Conservation (phyloP, 2,113 vertebrate species). For the Neopipo cinnamomea region DNA sequence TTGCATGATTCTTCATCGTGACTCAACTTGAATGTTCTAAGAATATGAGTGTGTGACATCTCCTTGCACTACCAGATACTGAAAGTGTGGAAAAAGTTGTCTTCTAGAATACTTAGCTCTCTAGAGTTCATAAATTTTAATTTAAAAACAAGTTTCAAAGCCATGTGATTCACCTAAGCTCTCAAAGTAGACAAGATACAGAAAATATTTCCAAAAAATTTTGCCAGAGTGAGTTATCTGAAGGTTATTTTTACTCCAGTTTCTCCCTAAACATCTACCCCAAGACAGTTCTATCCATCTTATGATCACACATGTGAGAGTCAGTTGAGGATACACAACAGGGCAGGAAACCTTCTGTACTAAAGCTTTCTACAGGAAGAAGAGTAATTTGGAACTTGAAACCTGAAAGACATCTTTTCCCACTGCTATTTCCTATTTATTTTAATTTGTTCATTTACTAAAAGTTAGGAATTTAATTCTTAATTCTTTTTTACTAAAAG, state of each 20-base stretch:
- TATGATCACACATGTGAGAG: neutral
- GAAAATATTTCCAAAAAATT: neutral
- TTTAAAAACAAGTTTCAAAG: conserved; percentile 31
- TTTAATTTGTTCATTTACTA: neutral
- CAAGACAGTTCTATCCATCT: neutral
- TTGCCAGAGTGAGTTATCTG: neutral
- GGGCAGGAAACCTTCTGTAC: neutral
- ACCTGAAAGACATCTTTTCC: neutral
- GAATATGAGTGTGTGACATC: neutral
- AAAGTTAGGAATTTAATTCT: neutral
- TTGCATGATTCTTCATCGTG: neutral
- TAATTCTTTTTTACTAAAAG: neutral
- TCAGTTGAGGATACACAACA: neutral
- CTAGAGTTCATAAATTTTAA: neutral
- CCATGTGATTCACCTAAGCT: neutral
- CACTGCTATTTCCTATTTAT: neutral
- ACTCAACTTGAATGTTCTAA: neutral
- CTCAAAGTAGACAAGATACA: conserved; percentile 18
- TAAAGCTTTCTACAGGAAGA: neutral
- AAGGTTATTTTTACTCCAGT: neutral
- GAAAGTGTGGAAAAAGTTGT: neutral
- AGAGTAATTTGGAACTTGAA: neutral
- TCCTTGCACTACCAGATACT: neutral
- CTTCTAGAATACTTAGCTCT: neutral
- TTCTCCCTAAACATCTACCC: neutral